These are phyloP conservation scores for Dicrurus megarhynchus DNA, from an alignment of 2,113 vertebrate species.

Conservation along the genomic window DNA sequence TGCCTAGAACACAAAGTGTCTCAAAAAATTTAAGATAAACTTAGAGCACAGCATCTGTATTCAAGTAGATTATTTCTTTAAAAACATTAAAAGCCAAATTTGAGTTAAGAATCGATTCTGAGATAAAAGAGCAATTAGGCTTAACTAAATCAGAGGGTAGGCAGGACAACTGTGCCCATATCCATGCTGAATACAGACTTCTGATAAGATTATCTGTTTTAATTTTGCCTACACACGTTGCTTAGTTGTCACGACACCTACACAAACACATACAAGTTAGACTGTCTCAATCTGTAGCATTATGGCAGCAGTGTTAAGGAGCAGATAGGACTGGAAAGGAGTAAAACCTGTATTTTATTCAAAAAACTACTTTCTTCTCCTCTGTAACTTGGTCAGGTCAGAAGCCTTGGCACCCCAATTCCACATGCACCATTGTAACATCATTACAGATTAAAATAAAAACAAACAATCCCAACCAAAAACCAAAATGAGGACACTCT, in stretches of 20 bases:
- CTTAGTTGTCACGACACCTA: background rate
- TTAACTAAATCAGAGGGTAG: background rate
- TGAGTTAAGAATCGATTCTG: background rate
- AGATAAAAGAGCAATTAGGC: background rate
- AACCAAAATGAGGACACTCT: background rate
- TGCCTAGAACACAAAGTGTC: background rate
- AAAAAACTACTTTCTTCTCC: background rate
- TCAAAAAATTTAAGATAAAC: background rate
- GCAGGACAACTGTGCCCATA: background rate
- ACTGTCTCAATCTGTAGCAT: background rate
- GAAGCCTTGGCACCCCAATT: background rate
- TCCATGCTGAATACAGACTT: background rate
- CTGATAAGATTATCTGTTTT: background rate
- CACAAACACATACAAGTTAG: background rate
- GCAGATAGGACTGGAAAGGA: accelerated
- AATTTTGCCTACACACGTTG: background rate
- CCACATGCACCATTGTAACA: background rate
- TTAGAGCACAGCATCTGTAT: no score
- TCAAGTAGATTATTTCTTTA: background rate
- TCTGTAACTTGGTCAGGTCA: background rate
- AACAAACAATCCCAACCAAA: background rate
- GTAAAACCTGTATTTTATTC: background rate
- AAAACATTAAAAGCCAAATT: background rate
- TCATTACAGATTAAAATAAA: background rate
- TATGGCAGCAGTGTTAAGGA: background rate